phyloP scores from a whole-genome alignment of 2,888 invertebrate species.

The Phoenoteleia sp. region DNA sequence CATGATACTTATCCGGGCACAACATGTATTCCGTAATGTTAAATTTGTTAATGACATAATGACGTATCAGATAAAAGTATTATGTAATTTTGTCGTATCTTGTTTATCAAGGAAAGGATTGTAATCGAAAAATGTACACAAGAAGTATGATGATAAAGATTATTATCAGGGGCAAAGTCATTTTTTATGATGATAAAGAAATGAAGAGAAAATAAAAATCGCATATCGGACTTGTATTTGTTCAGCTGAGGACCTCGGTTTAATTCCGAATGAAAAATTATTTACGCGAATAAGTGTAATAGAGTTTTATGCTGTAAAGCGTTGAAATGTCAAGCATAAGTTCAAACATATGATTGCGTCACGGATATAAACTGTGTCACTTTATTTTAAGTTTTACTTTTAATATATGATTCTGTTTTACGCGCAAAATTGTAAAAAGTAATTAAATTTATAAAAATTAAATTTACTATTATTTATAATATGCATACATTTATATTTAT shows the following conservation, averaged over 20 bases:
- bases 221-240: constrained; percentile 32
- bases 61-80: constrained; percentile 24
- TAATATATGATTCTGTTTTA: no score
- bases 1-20: background rate
- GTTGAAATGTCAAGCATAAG: constrained; percentile 12
- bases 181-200: constrained; percentile 41
- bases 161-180: constrained; percentile 32
- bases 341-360: no score
- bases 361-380: no score
- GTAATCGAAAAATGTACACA: constrained; percentile 44
- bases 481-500: no score
- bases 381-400: no score
- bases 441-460: no score
- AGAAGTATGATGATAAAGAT: constrained; percentile 42
- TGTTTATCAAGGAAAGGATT: constrained; percentile 51
- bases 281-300: constrained; percentile 35
- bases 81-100: constrained; percentile 35
- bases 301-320: background rate
- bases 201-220: constrained; percentile 34
- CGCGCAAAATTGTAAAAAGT: no score
- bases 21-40: background rate
- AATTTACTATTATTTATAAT: no score
- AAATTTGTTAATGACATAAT: background rate
- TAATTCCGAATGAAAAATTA: constrained; percentile 33
- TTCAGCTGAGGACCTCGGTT: constrained; percentile 33